phyloP scores from a whole-genome alignment of 35 echinoderm and acorn worm species.

The Hemicentrotus pulcherrimus region DNA sequence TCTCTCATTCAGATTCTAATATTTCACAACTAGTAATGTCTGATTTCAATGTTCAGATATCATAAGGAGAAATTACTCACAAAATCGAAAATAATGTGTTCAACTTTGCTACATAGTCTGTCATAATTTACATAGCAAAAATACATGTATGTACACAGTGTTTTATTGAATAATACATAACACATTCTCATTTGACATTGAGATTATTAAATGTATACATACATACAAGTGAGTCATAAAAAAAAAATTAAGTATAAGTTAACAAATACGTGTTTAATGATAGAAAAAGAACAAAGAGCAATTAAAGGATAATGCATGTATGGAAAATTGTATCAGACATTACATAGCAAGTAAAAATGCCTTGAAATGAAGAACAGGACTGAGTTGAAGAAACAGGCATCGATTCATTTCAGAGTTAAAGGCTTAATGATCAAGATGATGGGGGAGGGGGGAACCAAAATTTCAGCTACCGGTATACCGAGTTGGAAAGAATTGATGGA shows the following conservation, averaged over 20 bases:
- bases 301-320: not conserved
- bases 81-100: not conserved
- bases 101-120: not conserved
- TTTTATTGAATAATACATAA: not conserved
- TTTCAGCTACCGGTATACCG: no score
- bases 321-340: not conserved
- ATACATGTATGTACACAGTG: not conserved
- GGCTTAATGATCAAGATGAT: not conserved
- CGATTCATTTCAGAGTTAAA: not conserved
- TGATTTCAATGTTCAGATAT: no score
- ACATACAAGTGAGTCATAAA: no score
- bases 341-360: not conserved
- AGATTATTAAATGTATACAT: not conserved
- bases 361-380: not conserved
- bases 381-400: not conserved
- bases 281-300: not conserved
- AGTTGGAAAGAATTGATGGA: no score
- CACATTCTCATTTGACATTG: not conserved
- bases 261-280: not conserved
- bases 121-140: not conserved
- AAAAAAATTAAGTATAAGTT: not conserved
- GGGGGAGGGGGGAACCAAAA: not conserved
- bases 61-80: not conserved
- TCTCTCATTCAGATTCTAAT: not conserved
- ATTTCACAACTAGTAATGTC: no score